Conservation (phyloP, 2,888 invertebrate genomes). For the Norana najaformis region DNA sequence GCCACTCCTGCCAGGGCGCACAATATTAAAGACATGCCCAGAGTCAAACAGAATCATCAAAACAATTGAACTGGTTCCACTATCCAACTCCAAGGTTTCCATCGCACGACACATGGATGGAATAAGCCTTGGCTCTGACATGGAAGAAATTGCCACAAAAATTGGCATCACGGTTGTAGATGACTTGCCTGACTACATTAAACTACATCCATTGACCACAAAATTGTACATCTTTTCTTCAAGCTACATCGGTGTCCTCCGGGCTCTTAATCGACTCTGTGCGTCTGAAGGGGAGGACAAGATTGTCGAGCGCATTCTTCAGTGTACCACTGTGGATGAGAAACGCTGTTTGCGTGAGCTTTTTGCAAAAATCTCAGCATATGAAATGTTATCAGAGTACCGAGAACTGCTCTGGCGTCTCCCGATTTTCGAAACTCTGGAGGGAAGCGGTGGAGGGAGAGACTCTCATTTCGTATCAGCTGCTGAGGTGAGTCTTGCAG, state of each 20-base stretch:
- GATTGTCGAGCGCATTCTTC: neutral
- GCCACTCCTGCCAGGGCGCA: constrained; percentile 41
- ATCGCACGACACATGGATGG: constrained; percentile 40
- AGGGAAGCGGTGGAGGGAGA: constrained; percentile 25
- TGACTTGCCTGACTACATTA: constrained; percentile 42
- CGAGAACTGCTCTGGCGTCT: constrained; percentile 37
- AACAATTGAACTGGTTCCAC: constrained; percentile 36
- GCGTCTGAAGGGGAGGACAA: neutral
- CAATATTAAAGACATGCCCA: neutral
- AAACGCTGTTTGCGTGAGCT: constrained; percentile 40
- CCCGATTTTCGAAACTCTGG: constrained; percentile 45
- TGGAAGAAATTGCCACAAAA: constrained; percentile 39
- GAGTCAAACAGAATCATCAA: neutral
- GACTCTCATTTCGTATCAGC: constrained; percentile 38
- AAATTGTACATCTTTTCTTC: constrained; percentile 42
- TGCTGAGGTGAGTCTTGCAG: constrained; percentile 39
- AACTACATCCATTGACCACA: constrained; percentile 38
- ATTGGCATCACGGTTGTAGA: constrained; percentile 42
- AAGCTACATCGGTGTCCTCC: constrained; percentile 43
- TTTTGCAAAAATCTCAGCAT: constrained; percentile 41
- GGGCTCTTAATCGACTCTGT: constrained; percentile 33
- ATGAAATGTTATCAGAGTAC: constrained; percentile 39
- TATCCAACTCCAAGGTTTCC: constrained; percentile 31
- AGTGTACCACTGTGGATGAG: constrained; percentile 29
- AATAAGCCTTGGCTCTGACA: constrained; percentile 33